Percentiles rank a stretch among this genome's conserved stretches.
Conservation (phyloP, 2,113 vertebrate genomes). For the Ardeotis arabs region DNA sequence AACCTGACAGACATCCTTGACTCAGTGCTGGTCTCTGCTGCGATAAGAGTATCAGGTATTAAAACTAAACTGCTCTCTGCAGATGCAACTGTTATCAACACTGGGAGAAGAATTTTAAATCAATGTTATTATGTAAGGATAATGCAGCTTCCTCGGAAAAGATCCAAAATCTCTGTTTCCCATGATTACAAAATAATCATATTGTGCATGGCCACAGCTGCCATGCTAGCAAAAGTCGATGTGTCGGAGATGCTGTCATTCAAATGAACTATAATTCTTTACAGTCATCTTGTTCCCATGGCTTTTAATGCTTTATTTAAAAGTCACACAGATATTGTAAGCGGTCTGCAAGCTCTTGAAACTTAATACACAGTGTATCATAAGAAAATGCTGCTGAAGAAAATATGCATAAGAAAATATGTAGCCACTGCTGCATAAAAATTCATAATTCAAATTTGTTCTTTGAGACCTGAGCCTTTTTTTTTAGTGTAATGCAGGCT, state of each 20-base stretch:
- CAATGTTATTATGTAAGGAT: conserved; percentile 49
- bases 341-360: not conserved
- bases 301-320: conserved; percentile 28
- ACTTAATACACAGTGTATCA: not conserved
- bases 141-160: conserved; percentile 49
- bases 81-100: conserved; percentile 45
- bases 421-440: not conserved
- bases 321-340: not conserved
- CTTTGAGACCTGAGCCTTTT: not conserved
- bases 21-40: conserved; percentile 42
- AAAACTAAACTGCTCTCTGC: conserved; percentile 49
- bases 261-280: conserved; percentile 46
- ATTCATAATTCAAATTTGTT: conserved; percentile 35
- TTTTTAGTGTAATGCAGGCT: not conserved
- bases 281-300: not conserved
- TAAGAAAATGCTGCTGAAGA: not conserved
- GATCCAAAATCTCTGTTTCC: conserved; percentile 28
- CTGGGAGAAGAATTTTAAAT: conserved; percentile 57
- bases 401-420: not conserved
- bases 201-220: conserved; percentile 8
- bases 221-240: not conserved
- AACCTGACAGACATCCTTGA: conserved; percentile 15
- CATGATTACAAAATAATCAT: conserved; percentile 51
- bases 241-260: not conserved
- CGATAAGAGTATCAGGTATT: conserved; percentile 17